Conservation (phyloP, 2,888 invertebrate species). For the Podotricha telesiphe region DNA sequence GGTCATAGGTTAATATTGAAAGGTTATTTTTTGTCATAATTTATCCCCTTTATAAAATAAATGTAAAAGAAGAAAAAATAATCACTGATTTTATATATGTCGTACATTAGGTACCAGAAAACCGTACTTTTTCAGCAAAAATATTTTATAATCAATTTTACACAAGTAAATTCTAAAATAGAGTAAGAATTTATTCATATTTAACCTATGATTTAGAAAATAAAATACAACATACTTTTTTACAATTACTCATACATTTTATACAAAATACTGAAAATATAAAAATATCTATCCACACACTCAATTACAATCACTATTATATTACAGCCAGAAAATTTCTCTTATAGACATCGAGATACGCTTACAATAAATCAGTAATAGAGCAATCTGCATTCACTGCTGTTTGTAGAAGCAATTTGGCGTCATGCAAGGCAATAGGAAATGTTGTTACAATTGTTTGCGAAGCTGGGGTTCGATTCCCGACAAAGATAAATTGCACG, state of each 20-base stretch:
- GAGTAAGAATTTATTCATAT: no score
- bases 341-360: slow-evolving; percentile 35
- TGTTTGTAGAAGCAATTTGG: slow-evolving; percentile 76
- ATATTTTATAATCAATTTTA: no score
- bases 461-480: slow-evolving; percentile 69
- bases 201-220: no score
- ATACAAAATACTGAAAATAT: background rate
- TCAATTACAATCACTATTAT: slow-evolving; percentile 27
- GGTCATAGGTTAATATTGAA: background rate
- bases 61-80: no score
- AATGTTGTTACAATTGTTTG: slow-evolving; percentile 67
- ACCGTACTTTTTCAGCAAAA: no score
- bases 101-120: no score
- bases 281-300: slow-evolving; percentile 9
- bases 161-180: no score
- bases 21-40: no score
- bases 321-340: slow-evolving; percentile 31
- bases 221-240: no score
- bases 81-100: no score
- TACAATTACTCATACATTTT: no score
- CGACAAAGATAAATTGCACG: slow-evolving; percentile 68
- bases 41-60: no score
- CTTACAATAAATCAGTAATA: slow-evolving; percentile 62
- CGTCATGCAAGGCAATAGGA: slow-evolving; percentile 72
- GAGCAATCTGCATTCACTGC: slow-evolving; percentile 74